Evolutionary conservation across 2,113 vertebrate species (phyloP), one percentile per base, ranked within the genome.

Genomic region (Recurvirostra avosetta): DNA sequence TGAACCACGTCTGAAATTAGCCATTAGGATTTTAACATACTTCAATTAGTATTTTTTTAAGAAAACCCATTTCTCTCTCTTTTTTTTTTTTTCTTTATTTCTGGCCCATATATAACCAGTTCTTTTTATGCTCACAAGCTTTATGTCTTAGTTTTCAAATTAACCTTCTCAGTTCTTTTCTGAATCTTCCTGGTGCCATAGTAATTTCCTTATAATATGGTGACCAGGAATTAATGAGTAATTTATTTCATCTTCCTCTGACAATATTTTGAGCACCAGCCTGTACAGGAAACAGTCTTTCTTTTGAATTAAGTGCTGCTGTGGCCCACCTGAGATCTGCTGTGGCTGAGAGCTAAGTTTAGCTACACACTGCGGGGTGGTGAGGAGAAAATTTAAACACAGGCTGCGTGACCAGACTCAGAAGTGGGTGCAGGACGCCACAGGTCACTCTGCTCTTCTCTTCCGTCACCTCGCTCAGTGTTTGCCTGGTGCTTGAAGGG

Each of bases 221-320:
- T 66, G 88, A 79, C 62, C 22, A 80, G 56, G 29, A 89, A 90
- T 73, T 90, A 94, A 77, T 78, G 50, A 92, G 47, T 68, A 68
- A 86, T 88, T 93, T 72, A 56, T 82, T 95, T 94, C 43, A 68
- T 94, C 62, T 91, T 82, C 63, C 22, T 90, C 66, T 88, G 80
- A 73, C 0, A 1, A 40, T 74, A 84, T 93, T 91, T 91, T 58
- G 77, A 78, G 65, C 41, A 22, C n/a, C 26, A 61, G n/a, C 20
- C 76, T 63, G 56, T 40, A 61, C 61, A 94, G 72, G 62, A 86
- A 96, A 74, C 61, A 81, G 75, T 36, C n/a, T 68, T 79, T 78
- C 86, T 96, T 96, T 94, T 88, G 65, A 93, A 93, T 88, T 86
- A 84, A 95, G 34, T 22, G 25, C 65, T 86, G 76, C 89, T 68